Percentiles rank a stretch among this genome's conserved stretches.
phyloP scores from a whole-genome alignment of 1,140 invertebrate genomes.

The Asbolus verrucosus region DNA sequence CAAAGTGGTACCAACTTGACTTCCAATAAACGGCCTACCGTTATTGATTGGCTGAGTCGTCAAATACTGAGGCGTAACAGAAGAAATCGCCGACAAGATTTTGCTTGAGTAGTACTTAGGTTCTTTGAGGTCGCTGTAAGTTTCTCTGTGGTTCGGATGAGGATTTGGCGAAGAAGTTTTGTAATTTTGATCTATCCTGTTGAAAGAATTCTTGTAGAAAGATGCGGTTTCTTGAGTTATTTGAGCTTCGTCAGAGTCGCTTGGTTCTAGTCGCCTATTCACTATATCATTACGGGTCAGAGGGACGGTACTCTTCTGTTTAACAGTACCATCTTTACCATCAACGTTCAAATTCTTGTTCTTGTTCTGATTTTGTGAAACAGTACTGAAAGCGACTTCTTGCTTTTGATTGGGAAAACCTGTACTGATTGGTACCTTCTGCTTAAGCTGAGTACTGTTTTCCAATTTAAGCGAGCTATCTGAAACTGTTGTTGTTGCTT shows the following conservation, averaged over 20 bases:
- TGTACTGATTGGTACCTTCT: not conserved
- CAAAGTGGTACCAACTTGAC: conserved; percentile 52
- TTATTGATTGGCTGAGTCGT: conserved; percentile 61
- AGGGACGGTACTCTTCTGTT: conserved; percentile 35
- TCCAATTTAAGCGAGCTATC: too few relatives aligned
- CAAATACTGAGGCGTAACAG: conserved; percentile 58
- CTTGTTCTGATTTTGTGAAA: not conserved
- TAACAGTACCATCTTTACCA: conserved; percentile 12
- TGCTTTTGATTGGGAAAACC: not conserved
- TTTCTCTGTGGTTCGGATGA: conserved; percentile 60
- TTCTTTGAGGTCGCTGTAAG: conserved; percentile 60
- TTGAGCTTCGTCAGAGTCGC: conserved; percentile 73
- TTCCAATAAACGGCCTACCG: conserved; percentile 60
- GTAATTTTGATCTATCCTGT: conserved; percentile 51
- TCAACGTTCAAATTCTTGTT: not conserved
- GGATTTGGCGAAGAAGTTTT: conserved; percentile 51
- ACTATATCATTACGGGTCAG: conserved; percentile 32
- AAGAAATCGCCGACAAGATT: conserved; percentile 56
- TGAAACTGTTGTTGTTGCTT: too few relatives aligned
- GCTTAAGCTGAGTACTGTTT: too few relatives aligned
- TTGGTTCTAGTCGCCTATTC: conserved; percentile 28
- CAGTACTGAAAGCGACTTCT: not conserved
- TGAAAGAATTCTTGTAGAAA: conserved; percentile 65
- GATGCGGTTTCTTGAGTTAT: conserved; percentile 79
- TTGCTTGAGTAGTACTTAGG: conserved; percentile 53